phyloP scores from a whole-genome alignment of 2,113 vertebrate genomes.

The Etheostoma spectabile region DNA sequence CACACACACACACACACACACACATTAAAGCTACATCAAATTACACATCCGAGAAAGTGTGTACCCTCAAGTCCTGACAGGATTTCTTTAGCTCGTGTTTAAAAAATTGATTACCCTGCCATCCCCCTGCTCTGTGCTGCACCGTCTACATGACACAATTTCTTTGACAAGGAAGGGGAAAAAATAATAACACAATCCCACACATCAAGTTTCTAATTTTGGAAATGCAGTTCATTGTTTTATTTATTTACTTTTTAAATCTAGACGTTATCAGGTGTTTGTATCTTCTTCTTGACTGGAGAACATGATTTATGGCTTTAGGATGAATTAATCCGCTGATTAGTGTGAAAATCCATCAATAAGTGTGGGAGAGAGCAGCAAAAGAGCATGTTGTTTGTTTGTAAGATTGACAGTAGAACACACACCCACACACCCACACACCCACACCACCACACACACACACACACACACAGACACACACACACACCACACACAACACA shows the following conservation, averaged over 20 bases:
- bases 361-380: constrained; percentile 7
- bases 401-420: constrained; percentile 5
- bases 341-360: constrained; percentile 55
- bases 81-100: constrained; percentile 64
- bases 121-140: constrained; percentile 26
- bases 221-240: constrained; percentile 46
- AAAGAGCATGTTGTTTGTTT: constrained; percentile 6
- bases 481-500: constrained; percentile 20
- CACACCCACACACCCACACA: constrained; percentile 20
- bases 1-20: constrained; percentile 7
- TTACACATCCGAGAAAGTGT: constrained; percentile 56
- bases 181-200: constrained; percentile 40
- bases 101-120: constrained; percentile 70
- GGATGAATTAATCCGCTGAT: constrained; percentile 66
- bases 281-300: constrained; percentile 41
- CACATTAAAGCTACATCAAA: constrained; percentile 63
- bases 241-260: constrained; percentile 66
- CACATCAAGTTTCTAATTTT: constrained; percentile 66
- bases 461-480: constrained; percentile 12
- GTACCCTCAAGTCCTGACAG: constrained; percentile 64
- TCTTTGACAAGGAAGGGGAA: constrained; percentile 31
- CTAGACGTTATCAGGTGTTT: constrained; percentile 57
- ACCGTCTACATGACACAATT: constrained; percentile 44
- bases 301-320: constrained; percentile 59
- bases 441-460: constrained; percentile 22